Base-by-base conservation (phyloP, 2,113 vertebrate species). In the Cisticola juncidis region DNA sequence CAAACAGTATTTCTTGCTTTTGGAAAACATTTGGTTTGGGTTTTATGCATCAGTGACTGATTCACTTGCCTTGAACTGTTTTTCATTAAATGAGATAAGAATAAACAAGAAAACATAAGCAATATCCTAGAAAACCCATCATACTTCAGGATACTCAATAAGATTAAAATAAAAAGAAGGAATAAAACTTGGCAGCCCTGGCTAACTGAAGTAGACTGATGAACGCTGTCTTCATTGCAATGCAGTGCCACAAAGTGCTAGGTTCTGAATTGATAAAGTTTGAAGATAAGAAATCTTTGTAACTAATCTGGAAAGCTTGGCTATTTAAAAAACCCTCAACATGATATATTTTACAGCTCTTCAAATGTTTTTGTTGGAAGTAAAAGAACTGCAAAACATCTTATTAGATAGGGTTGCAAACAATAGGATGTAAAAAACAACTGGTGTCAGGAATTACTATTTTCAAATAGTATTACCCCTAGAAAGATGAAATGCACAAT, bases 221-320 rank as follows among this genome's bases (percentile, higher is more conserved):
- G 35, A 78, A 58, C 35, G 33, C 11, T 81, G n/a, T 35, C 36
- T 81, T 86, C 50, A 76, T 81, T 90, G 20, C 19, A 40, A 20
- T 47, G 6, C 31, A 14, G 33, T 71, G 72, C 50, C 25, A 71
- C n/a, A 78, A 64, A 64, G 5, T 45, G 22, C 20, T n/a, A 60
- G 31, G 24, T n/a, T 96, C 33, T 81, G 80, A 89, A 94, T 74
- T 92, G 89, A 90, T 88, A 42, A 78, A 86, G 18, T 74, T 29
- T 79, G 57, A 94, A 88, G 28, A 45, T 11, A 78, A 77, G 45
- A 92, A 72, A 65, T 81, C 68, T 72, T 82, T 71, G 21, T 44
- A 81, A 74, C 11, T 77, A 15, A 66, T 85, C 42, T 47, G 36
- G 71, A 95, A 95, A 94, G 6, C 6, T 24, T 42, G 33, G 12